Conservation (phyloP, 2,888 invertebrate species). For the Globia sparganii region DNA sequence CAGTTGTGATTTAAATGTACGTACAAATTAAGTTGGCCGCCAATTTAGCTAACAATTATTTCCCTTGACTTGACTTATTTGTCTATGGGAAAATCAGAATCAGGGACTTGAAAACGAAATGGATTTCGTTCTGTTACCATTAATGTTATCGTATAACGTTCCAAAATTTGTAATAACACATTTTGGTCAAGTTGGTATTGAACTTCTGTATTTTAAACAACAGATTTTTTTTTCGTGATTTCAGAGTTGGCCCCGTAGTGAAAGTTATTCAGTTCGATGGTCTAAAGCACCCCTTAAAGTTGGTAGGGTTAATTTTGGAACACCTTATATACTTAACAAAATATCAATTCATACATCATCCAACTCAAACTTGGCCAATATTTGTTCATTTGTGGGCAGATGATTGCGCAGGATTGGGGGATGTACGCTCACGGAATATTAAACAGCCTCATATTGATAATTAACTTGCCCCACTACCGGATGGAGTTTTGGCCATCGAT, state of each 20-base stretch:
- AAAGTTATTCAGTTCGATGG: no score
- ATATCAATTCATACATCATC: conserved; percentile 46
- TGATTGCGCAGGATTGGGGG: conserved; percentile 55
- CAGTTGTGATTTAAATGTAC: neutral
- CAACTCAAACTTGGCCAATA: conserved; percentile 50
- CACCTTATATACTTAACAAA: no score
- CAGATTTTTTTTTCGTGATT: no score
- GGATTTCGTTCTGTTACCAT: no score
- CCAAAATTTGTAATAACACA: no score
- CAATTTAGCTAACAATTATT: neutral
- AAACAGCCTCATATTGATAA: conserved; percentile 41
- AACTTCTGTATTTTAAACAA: no score
- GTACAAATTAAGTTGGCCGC: neutral
- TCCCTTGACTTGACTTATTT: neutral
- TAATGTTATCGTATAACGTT: no score
- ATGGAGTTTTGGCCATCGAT: neutral
- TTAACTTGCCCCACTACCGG: conserved; percentile 34
- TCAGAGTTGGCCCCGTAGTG: no score
- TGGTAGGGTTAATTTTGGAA: no score
- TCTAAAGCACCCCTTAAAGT: no score
- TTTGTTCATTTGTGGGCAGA: conserved; percentile 66
- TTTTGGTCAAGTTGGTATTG: no score
- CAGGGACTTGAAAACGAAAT: no score
- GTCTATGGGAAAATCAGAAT: neutral
- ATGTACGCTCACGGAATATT: conserved; percentile 53